These are phyloP conservation scores for Melanotaenia trifasciata DNA, from an alignment of 2,797 vertebrate species.

Conservation along the genomic window DNA sequence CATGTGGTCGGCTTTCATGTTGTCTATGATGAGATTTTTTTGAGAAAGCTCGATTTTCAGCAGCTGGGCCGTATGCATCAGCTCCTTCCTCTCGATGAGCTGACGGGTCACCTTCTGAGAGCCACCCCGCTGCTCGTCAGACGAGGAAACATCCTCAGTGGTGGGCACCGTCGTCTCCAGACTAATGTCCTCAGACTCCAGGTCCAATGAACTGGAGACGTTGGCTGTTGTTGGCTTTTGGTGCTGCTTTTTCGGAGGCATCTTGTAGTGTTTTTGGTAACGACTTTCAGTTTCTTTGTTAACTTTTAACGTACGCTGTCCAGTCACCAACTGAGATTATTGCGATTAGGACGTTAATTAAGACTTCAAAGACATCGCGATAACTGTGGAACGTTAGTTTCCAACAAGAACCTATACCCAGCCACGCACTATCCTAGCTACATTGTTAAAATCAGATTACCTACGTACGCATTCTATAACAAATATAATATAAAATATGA, in stretches of 20 bases:
- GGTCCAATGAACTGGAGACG: slow-evolving; percentile 92
- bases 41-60: slow-evolving; percentile 95
- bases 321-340: background rate
- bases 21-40: slow-evolving; percentile 94
- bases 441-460: background rate
- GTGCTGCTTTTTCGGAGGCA: slow-evolving; percentile 87
- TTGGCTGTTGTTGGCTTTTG: slow-evolving; percentile 82
- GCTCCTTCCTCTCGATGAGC: slow-evolving; percentile 92
- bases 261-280: slow-evolving; percentile 48
- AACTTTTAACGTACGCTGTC: background rate
- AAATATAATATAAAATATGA: background rate
- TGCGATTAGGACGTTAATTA: slow-evolving; percentile 17
- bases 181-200: slow-evolving; percentile 97
- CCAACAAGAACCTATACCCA: background rate
- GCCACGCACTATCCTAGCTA: background rate
- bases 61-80: slow-evolving; percentile 91
- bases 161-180: slow-evolving; percentile 96
- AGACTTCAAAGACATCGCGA: slow-evolving; percentile 17
- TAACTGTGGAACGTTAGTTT: slow-evolving; percentile 14
- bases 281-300: background rate
- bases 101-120: slow-evolving; percentile 90
- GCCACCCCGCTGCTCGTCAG: slow-evolving; percentile 81
- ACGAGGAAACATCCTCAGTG: slow-evolving; percentile 95
- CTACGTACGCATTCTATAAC: rapidly evolving
- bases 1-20: slow-evolving; percentile 94